Base-by-base conservation (phyloP, 2,113 vertebrate genomes). In the Zapornia atra region DNA sequence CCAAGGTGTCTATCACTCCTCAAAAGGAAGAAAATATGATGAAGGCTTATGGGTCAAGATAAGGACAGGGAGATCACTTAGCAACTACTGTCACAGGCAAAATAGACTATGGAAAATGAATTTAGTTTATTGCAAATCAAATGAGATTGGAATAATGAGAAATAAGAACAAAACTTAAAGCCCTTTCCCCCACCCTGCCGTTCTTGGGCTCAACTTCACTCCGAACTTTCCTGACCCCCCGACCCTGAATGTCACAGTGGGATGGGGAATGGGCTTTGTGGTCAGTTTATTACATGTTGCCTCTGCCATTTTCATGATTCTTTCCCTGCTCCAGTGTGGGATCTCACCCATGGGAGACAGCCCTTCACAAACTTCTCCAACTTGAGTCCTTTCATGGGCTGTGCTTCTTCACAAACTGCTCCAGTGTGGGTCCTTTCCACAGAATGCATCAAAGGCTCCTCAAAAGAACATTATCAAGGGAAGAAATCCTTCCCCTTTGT, bases 241-340 rank as follows among this genome's bases (percentile, higher is more conserved):
- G 44, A 4, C 5, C 18, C 9, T 2, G 1, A 18, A 15, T 6
- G 4, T 7, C 8, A 31, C 19, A 56, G 26, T 2, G 8, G 8
- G 4, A 53, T 1, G 1, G 15, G 18, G 16, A 56, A 48, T 42
- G 57, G 12, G 5, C 8, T 6, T 8, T 40, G 21, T 1, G 0
- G 9, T 33, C 20, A 12, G n/a, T 65, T 57, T 9, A 7, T 40
- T 36, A 31, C 20, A 68, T 2, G 1, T 22, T 33, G 33, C n/a
- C 11, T 68, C 25, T 48, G 28, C 9, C 10, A 8, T 24, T 66
- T 28, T 59, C 22, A 59, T 1, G 1, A 6, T 46, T 33, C n/a
- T 53, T 72, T 22, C 19, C 13, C 19, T 65, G 9, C 18, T 60
- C 17, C 36, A 66, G 12, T 1, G 1, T 38, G 8, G 9, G 12